phyloP scores from a whole-genome alignment of 1,140 invertebrate genomes.

The Galendromus occidentalis region DNA sequence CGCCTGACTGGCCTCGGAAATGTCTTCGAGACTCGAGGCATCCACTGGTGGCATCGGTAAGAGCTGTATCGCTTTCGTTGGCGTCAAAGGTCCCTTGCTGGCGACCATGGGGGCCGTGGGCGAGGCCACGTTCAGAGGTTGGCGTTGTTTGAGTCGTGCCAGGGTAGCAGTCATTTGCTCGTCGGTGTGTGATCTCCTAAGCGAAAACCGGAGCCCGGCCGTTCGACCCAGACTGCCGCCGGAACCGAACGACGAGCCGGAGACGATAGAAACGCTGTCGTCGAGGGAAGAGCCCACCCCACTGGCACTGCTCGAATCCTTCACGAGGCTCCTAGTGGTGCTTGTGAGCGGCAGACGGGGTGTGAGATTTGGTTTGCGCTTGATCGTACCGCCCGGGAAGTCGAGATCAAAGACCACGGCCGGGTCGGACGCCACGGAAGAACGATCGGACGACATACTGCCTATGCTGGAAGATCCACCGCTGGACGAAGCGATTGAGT shows the following conservation, averaged over 20 bases:
- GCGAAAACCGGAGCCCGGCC: constrained; percentile 18
- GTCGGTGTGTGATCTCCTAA: constrained; percentile 25
- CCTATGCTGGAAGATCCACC: constrained; percentile 7
- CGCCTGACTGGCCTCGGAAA: constrained; percentile 1
- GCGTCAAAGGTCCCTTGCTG: not conserved
- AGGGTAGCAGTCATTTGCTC: constrained; percentile 19
- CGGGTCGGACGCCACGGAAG: constrained; percentile 16
- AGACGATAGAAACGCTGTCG: not conserved
- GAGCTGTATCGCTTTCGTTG: not conserved
- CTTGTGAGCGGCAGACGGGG: constrained; percentile 63
- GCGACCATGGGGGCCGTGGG: not conserved
- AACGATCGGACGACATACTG: constrained; percentile 12
- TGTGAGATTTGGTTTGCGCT: constrained; percentile 23
- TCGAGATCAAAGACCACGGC: constrained; percentile 41
- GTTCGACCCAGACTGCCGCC: constrained; percentile 17
- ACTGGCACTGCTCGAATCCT: constrained; percentile 33
- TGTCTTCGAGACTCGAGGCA: constrained; percentile 10
- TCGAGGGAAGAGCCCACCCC: constrained; percentile 25
- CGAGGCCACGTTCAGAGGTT: not conserved
- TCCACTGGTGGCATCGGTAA: not conserved
- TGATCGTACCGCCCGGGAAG: constrained; percentile 31
- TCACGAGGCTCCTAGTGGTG: constrained; percentile 49
- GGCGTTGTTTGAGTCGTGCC: constrained; percentile 9
- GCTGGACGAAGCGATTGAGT: constrained; percentile 8
- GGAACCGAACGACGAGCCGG: constrained; percentile 29